phyloP scores from a whole-genome alignment of 1,140 invertebrate species.

The Cyclina sinensis region DNA sequence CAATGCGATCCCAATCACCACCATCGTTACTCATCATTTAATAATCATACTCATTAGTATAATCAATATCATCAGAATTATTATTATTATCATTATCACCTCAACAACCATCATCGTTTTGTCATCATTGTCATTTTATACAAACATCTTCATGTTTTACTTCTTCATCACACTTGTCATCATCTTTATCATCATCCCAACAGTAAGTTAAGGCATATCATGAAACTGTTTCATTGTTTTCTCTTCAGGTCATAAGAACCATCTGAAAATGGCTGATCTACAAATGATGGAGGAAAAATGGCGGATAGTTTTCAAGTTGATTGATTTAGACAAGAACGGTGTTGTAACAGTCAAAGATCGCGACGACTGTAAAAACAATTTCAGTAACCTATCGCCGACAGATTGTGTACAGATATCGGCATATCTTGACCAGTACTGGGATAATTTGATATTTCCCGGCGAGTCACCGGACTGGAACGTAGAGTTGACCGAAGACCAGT shows the following conservation, averaged over 20 bases:
- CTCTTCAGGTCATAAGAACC: no score
- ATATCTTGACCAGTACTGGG: slow-evolving; percentile 55
- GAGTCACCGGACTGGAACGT: slow-evolving; percentile 26
- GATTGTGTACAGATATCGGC: not conserved
- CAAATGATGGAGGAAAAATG: slow-evolving; percentile 65
- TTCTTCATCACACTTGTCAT: not conserved
- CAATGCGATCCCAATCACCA: no score
- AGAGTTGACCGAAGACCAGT: slow-evolving; percentile 41
- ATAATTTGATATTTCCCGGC: slow-evolving; percentile 21
- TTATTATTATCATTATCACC: no score
- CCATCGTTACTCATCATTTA: no score
- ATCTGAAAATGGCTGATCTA: slow-evolving; percentile 42
- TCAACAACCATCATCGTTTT: no score
- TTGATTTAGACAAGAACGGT: slow-evolving; percentile 64
- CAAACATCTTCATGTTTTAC: not conserved
- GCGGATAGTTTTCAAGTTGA: slow-evolving; percentile 50
- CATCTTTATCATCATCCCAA: not conserved
- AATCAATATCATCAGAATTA: no score
- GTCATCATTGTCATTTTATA: not conserved
- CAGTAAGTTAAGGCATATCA: no score
- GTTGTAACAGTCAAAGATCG: slow-evolving; percentile 13
- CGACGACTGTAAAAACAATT: slow-evolving; percentile 48
- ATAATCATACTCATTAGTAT: no score
- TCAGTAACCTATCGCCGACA: slow-evolving; percentile 11
- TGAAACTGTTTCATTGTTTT: no score